A percentile compares a stretch with the other conserved stretches of the same genome.
Evolutionary conservation across 2,113 vertebrate genomes (phyloP).

Genomic region (Carettochelys insculpta): DNA sequence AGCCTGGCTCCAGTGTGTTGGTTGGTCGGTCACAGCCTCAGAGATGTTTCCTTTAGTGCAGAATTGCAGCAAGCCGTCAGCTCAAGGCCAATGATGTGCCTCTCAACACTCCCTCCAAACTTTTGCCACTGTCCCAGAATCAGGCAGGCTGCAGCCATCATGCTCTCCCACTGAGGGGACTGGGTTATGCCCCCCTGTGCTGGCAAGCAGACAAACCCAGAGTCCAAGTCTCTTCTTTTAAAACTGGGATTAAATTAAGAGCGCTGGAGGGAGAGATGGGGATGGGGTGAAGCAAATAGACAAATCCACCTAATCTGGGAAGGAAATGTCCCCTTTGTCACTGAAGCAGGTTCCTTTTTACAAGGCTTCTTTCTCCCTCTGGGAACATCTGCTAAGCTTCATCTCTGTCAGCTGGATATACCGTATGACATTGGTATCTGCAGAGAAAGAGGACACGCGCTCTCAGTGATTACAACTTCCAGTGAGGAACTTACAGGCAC

Average conservation of each 20-base stretch:
- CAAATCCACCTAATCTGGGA: conserved; percentile 63
- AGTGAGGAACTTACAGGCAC: not conserved
- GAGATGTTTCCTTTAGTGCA: conserved; percentile 17
- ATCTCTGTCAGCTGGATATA: conserved; percentile 99
- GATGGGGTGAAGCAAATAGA: conserved; percentile 60
- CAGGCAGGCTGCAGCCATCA: conserved; percentile 55
- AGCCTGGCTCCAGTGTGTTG: not conserved
- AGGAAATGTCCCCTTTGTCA: conserved; percentile 48
- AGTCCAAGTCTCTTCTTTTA: conserved; percentile 41
- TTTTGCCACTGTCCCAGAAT: conserved; percentile 36
- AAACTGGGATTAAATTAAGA: conserved; percentile 48
- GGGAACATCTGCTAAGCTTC: conserved; percentile 95
- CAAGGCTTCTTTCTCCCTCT: conserved; percentile 91
- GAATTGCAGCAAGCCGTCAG: conserved; percentile 6
- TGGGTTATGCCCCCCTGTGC: not conserved
- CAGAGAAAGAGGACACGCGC: conserved; percentile 56
- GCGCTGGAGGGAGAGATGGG: conserved; percentile 32
- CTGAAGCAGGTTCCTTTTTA: conserved; percentile 72
- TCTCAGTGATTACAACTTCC: not conserved
- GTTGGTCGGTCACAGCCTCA: not conserved
- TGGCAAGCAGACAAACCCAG: conserved; percentile 54
- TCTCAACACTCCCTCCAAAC: conserved; percentile 30
- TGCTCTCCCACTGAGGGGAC: conserved; percentile 48
- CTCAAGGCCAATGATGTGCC: conserved; percentile 33
- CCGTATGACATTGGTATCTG: conserved; percentile 97